phyloP scores from a whole-genome alignment of 2,888 invertebrate species.

The Philopedon plagiatum region DNA sequence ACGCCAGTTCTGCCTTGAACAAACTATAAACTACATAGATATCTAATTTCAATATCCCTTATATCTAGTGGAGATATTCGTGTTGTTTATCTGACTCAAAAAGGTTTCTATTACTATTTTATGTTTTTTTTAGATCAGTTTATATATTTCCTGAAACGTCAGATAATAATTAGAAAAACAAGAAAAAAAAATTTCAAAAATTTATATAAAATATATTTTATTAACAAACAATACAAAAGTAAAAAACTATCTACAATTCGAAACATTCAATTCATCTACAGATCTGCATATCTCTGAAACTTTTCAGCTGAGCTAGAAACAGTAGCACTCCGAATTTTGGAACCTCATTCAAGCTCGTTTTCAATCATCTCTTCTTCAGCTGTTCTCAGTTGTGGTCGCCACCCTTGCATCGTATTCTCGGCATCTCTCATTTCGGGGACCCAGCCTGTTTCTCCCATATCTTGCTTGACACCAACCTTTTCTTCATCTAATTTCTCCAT shows the following conservation, averaged over 20 bases:
- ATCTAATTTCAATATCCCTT: too few species aligned
- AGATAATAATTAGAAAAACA: background rate
- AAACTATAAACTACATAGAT: too few species aligned
- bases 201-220: slow-evolving; percentile 9
- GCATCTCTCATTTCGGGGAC: slow-evolving; percentile 27
- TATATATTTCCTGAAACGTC: too few species aligned
- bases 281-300: background rate
- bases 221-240: slow-evolving; percentile 14
- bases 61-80: too few species aligned
- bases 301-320: too few species aligned
- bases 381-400: slow-evolving; percentile 14
- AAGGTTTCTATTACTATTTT: too few species aligned
- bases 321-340: background rate
- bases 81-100: too few species aligned
- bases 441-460: slow-evolving; percentile 32
- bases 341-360: slow-evolving; percentile 29
- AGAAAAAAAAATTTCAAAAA: background rate
- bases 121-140: too few species aligned
- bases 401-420: slow-evolving; percentile 13
- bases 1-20: too few species aligned
- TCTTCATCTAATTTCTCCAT: slow-evolving; percentile 14
- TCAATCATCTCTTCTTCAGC: slow-evolving; percentile 23
- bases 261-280: background rate
- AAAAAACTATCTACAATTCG: slow-evolving; percentile 28
- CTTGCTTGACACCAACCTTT: slow-evolving; percentile 32